A percentile compares a stretch with the other conserved stretches of the same genome.
Conservation (phyloP, 2,888 invertebrate genomes). For the Apodemia duryi region DNA sequence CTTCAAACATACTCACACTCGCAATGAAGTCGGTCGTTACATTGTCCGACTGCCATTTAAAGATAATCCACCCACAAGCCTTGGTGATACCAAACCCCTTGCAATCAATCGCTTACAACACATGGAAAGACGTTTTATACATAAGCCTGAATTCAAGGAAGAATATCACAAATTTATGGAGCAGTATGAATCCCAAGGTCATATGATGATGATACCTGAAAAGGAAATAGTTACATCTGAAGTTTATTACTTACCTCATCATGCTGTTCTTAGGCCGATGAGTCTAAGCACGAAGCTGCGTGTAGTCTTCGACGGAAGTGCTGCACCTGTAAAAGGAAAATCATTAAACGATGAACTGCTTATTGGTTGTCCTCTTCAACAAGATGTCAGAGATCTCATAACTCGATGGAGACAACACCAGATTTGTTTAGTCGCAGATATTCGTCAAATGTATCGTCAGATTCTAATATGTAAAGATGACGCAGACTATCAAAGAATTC, state of each 20-base stretch:
- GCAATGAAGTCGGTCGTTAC: conserved; percentile 27
- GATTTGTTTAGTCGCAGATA: conserved; percentile 28
- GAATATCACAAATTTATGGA: conserved; percentile 30
- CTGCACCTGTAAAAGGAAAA: conserved; percentile 28
- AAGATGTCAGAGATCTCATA: conserved; percentile 28
- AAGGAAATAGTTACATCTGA: conserved; percentile 22
- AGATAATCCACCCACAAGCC: conserved; percentile 23
- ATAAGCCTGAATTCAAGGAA: conserved; percentile 26
- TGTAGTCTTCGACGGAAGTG: conserved; percentile 32
- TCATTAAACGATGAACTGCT: conserved; percentile 27
- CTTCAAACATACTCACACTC: conserved; percentile 24
- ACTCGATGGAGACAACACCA: conserved; percentile 29
- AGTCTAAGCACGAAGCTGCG: conserved; percentile 30
- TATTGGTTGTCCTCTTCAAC: conserved; percentile 24
- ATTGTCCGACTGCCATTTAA: conserved; percentile 31
- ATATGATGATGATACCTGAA: conserved; percentile 30
- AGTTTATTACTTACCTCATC: conserved; percentile 32
- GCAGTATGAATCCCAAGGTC: conserved; percentile 28
- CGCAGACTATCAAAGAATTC: conserved; percentile 22
- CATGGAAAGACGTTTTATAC: conserved; percentile 25
- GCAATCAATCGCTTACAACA: conserved; percentile 29
- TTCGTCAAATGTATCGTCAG: conserved; percentile 14
- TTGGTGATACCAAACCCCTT: conserved; percentile 26
- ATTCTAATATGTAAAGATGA: conserved; percentile 24
- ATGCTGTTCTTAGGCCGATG: conserved; percentile 27